These are phyloP conservation scores for Aramus guarauna DNA, from an alignment of 2,113 vertebrate species.

Conservation along the genomic window DNA sequence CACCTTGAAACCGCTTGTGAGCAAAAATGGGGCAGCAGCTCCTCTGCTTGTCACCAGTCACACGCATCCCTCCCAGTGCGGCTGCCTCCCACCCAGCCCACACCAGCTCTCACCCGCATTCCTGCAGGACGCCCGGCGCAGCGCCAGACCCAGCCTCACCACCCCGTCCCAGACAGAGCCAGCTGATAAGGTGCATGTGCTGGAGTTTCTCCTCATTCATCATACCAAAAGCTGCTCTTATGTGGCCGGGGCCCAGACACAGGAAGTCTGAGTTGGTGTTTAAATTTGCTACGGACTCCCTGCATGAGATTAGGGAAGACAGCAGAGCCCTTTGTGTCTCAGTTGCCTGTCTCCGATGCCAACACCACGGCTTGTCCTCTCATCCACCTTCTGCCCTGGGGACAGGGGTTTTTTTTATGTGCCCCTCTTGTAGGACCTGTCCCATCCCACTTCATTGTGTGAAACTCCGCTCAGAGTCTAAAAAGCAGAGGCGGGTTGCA, in stretches of 20 bases:
- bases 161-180: not conserved
- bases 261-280: not conserved
- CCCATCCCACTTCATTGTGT: not conserved
- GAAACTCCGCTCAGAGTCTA: not conserved
- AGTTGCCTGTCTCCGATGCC: not conserved
- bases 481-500: not conserved
- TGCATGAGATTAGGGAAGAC: not conserved
- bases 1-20: not conserved
- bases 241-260: not conserved
- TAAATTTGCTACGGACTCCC: not conserved
- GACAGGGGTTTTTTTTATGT: not conserved
- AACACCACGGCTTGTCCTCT: not conserved
- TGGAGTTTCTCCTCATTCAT: not conserved
- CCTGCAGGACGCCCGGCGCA: rapidly evolving
- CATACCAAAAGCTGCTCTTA: not conserved
- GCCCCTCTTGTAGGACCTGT: not conserved
- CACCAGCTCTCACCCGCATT: not conserved
- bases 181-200: not conserved
- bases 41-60: not conserved
- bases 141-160: not conserved
- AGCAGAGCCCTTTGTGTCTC: not conserved
- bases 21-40: not conserved
- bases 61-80: not conserved
- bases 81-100: not conserved
- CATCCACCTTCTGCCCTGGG: not conserved